Evolutionary conservation across 2,113 vertebrate genomes (phyloP).

Genomic region (Oceanites oceanicus): DNA sequence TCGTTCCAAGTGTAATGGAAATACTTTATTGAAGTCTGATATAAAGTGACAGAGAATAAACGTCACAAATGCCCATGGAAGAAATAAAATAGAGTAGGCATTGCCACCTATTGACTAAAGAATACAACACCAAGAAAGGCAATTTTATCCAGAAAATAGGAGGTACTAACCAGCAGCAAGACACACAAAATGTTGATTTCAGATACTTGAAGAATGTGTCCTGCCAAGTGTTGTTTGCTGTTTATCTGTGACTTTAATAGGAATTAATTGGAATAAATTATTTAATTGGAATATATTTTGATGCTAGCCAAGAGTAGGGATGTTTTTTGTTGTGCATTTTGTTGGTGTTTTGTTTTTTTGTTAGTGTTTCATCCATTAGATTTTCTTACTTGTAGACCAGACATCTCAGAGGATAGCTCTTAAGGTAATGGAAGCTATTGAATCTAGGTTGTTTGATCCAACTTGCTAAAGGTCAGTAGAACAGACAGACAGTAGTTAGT

Average conservation of each 20-base stretch:
- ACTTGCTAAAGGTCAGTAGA: not conserved
- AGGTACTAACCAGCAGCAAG: not conserved
- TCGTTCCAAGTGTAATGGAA: not conserved
- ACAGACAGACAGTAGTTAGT: not conserved
- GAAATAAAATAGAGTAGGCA: not conserved
- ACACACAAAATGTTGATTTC: not conserved
- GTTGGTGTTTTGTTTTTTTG: accelerated
- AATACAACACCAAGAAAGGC: not conserved
- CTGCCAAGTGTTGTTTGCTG: not conserved
- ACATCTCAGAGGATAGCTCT: not conserved
- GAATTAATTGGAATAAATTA: not conserved
- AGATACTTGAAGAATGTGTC: not conserved
- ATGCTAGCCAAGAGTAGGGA: not conserved
- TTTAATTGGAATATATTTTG: too few relatives aligned
- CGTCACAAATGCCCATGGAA: not conserved
- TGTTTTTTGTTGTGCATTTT: not conserved
- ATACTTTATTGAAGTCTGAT: not conserved
- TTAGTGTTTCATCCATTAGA: not conserved
- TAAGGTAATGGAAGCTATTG: not conserved
- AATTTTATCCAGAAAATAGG: not conserved
- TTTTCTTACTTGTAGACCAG: not conserved
- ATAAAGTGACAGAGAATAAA: not conserved
- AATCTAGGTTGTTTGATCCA: not conserved
- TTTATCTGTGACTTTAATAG: not conserved
- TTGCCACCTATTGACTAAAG: not conserved